Base-by-base conservation (phyloP, 1,140 invertebrate species). In the Pantala flavescens region DNA sequence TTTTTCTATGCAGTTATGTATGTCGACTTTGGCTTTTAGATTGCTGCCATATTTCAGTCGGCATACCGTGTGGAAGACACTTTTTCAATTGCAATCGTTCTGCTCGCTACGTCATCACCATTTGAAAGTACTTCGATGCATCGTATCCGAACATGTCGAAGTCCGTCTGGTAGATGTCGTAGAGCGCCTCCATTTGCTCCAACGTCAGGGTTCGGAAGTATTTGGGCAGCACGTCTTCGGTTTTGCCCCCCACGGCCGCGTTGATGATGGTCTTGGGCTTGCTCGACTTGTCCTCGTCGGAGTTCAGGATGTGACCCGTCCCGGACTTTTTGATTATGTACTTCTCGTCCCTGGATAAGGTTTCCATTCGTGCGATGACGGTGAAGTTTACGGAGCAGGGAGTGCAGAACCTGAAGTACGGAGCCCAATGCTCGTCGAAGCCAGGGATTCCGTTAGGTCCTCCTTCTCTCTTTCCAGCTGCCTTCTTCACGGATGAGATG, bases 391-490 rank as follows among this genome's bases (percentile, higher is more conserved):
- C 76, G 23, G 23, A 88, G 83, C 95, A 97, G 0, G 94, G 95
- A 24, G 93, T 94, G 80, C 95, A 97, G 79, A 96, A 93, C 77
- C 90, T 87, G 11, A 89, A 89, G 75, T 94, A 90, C 0, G 93
- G 91, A 28, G 90, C 91, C 92, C 95, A 97, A 81, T 97, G 95
- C 89, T 96, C 95, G 81, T 97, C 95, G 28, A 94, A 84, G 1
- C 49, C 49, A 7, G 49, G 16, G 49, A 63, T 63, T 1, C 49
- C 49, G 14, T 63, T 16, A 21, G 16, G 14, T 21, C 49, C 49
- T 19, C 49, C 49, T 12, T 63, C 16, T 16, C 49, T 63, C 49
- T 21, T 21, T 7, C 16, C n/a, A 70, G 86, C 87, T n/a, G 86
- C 82, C 79, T 85, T 85, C 43, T 84, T 82, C 81, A 85, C 83